Evolutionary conservation across 1,140 invertebrate genomes (phyloP), one percentile per base, ranked within the genome.

Genomic region (Drosophila dunni): DNA sequence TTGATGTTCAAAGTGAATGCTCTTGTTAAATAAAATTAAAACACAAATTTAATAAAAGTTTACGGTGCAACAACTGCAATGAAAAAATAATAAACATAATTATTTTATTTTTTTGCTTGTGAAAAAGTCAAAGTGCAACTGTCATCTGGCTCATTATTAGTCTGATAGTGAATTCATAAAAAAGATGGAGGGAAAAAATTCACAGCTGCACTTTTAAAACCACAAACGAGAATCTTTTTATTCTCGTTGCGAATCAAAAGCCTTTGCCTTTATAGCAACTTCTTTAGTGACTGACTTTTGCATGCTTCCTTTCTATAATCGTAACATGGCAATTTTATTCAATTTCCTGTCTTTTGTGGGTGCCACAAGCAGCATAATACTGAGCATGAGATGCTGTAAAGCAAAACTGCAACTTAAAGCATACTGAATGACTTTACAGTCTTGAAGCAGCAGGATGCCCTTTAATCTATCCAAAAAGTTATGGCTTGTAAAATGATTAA

Each of bases 1-100:
- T 81, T 77, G 79, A 86, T 83, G 83, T 86, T 83, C 82, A 82
- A 86, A 86, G 85, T 86, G 83, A 67, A 72, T 57, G 64, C 79
- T 54, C 62, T 82, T 78, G 76, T 79, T 86, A 83, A 83, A 88
- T 88, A 81, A 88, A 89, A 88, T 88, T 88, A 88, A 89, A 89
- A 88, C 69, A 78, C 78, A 88, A 80, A 85, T 83, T 67, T 75
- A 75, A 75, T 75, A 70, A 58, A 33, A 58, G 45, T 38, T 20
- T 33, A 9, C 64, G 72, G 58, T 45, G 44, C 3, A 63, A 24
- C 42, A 7, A 79, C 36, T 29, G 61, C 50, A 81, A 74, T 51
- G 56, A 65, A 15, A 8, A 54, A 56, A 40, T 15, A 61, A 61
- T 46, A 11, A 36, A 5, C 44, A 64, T 48, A 58, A 51, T 48